Percentiles rank a stretch among this genome's conserved stretches.
Conservation (phyloP, 2,888 invertebrate species). For the Neocrepidodera transversa region DNA sequence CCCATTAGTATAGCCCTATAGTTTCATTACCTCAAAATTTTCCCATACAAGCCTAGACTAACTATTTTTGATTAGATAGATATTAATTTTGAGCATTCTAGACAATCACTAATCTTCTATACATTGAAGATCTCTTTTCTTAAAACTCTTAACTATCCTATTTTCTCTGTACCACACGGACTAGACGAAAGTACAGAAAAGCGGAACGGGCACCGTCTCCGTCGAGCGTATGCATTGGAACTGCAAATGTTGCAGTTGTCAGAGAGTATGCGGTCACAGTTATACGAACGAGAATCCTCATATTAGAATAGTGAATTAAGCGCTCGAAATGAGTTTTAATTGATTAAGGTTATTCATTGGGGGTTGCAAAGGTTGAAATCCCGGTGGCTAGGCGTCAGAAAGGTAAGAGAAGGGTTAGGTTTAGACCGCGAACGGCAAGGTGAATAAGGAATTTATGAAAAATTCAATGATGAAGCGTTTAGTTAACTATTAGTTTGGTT, state of each 20-base stretch:
- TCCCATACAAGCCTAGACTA: no score
- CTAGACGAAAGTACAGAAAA: neutral
- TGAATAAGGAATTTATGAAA: no score
- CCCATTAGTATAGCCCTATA: no score
- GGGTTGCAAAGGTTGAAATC: constrained; percentile 10
- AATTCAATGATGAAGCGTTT: no score
- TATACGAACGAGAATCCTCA: constrained; percentile 17
- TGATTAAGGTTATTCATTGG: constrained; percentile 19
- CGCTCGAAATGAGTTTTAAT: constrained; percentile 20
- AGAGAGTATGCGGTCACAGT: constrained; percentile 10
- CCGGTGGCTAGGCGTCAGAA: neutral
- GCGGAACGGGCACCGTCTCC: neutral
- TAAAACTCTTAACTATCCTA: no score
- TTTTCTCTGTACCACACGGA: neutral
- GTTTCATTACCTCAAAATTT: no score
- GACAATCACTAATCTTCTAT: no score
- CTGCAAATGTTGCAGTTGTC: constrained; percentile 16
- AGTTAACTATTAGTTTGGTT: no score
- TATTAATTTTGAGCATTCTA: no score
- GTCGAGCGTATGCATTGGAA: constrained; percentile 8
- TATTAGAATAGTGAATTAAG: constrained; percentile 18
- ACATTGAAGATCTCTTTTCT: no score
- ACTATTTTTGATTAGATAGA: no score
- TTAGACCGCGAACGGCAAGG: neutral
- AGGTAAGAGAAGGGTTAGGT: neutral